Conservation (phyloP, 2,113 vertebrate species). For the Pterophyllum scalare region DNA sequence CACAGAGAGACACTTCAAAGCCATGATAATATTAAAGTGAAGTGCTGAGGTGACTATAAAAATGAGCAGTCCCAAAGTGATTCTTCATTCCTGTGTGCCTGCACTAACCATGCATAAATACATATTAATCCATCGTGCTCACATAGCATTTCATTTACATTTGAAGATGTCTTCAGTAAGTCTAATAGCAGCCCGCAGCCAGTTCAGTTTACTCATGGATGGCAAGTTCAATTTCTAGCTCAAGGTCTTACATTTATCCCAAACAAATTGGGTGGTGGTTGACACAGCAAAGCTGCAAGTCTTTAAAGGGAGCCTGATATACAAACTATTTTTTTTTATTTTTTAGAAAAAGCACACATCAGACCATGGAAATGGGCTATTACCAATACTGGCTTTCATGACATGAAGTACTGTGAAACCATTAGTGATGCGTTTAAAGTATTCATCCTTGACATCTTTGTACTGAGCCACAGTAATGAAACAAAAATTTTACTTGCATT, state of each 20-base stretch:
- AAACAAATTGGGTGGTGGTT: constrained; percentile 60
- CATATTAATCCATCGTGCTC: constrained; percentile 39
- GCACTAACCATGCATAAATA: constrained; percentile 28
- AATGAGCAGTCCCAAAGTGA: constrained; percentile 26
- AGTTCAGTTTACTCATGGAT: constrained; percentile 55
- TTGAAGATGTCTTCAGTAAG: constrained; percentile 57
- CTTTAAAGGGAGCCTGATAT: constrained; percentile 48
- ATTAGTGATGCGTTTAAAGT: constrained; percentile 55
- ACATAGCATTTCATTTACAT: constrained; percentile 52
- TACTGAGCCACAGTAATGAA: constrained; percentile 1
- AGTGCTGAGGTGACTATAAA: constrained; percentile 33
- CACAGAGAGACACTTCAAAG: constrained; percentile 19
- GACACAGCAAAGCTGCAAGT: constrained; percentile 47
- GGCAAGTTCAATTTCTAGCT: constrained; percentile 67
- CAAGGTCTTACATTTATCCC: constrained; percentile 69
- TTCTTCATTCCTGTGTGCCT: constrained; percentile 32
- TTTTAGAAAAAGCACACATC: constrained; percentile 42
- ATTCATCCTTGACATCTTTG: constrained; percentile 42
- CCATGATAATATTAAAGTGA: constrained; percentile 26
- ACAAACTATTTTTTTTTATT: constrained; percentile 26
- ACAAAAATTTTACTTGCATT: constrained; percentile 20
- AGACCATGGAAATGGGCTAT: constrained; percentile 57
- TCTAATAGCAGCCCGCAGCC: constrained; percentile 34
- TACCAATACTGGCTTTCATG: constrained; percentile 56
- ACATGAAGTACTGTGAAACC: constrained; percentile 46